These are phyloP conservation scores for Tachina fera DNA, from an alignment of 2,888 invertebrate genomes.

Conservation along the genomic window DNA sequence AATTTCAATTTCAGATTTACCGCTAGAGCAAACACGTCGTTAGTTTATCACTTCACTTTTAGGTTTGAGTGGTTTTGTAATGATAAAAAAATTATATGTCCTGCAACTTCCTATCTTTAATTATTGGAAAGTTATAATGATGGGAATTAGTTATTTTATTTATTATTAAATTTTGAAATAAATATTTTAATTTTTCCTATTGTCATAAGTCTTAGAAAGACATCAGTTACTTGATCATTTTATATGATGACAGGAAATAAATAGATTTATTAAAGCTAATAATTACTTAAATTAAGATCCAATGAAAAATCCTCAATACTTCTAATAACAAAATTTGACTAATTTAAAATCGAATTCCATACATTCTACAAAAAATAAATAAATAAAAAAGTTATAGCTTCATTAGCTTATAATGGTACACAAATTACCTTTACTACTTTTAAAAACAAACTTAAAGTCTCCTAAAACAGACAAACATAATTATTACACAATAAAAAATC, in stretches of 20 bases:
- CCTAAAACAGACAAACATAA: neutral
- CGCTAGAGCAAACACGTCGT: no score
- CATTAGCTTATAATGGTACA: neutral
- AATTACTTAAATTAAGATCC: no score
- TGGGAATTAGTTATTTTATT: no score
- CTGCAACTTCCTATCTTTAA: no score
- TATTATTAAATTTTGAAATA: no score
- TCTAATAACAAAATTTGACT: neutral
- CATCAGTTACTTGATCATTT: neutral
- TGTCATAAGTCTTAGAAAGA: no score
- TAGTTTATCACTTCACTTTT: no score
- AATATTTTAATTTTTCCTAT: no score
- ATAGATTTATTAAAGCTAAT: neutral
- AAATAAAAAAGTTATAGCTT: neutral
- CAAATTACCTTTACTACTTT: slow-evolving; percentile 20
- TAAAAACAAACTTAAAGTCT: neutral
- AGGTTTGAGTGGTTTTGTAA: no score
- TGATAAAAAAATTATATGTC: no score
- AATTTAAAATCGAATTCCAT: neutral
- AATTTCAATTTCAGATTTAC: no score
- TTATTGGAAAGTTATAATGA: no score
- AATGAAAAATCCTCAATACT: neutral
- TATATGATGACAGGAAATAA: neutral
- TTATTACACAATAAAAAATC: slow-evolving; percentile 22
- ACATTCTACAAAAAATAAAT: neutral